phyloP scores from a whole-genome alignment of 2,888 invertebrate species.

The Rhodophaea formosa region DNA sequence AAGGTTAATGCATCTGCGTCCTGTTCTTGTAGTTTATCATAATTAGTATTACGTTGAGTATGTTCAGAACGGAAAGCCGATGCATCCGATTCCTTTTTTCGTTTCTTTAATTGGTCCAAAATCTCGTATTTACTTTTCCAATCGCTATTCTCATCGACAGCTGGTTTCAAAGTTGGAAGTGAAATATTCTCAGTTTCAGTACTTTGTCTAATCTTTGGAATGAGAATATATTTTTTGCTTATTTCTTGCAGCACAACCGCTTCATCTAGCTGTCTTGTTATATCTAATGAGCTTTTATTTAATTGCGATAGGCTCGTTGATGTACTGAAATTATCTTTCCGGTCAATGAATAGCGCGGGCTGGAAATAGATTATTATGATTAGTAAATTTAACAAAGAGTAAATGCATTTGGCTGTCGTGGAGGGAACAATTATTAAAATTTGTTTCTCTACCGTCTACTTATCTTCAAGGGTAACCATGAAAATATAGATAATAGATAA shows the following conservation, averaged over 20 bases:
- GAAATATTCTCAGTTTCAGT: slow-evolving; percentile 29
- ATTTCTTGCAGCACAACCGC: slow-evolving; percentile 55
- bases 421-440: too few species aligned
- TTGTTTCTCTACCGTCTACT: too few species aligned
- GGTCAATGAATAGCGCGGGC: slow-evolving; percentile 23
- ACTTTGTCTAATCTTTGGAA: slow-evolving; percentile 52
- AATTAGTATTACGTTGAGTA: neutral
- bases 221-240: slow-evolving; percentile 67
- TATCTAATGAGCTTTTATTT: slow-evolving; percentile 27
- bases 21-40: neutral
- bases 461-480: too few species aligned
- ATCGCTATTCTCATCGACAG: slow-evolving; percentile 43
- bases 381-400: neutral
- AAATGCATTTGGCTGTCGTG: too few species aligned
- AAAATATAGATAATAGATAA: too few species aligned
- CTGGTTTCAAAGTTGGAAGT: slow-evolving; percentile 27
- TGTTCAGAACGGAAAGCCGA: neutral
- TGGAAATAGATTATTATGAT: slow-evolving; percentile 24
- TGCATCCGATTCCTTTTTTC: slow-evolving; percentile 40
- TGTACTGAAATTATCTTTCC: slow-evolving; percentile 18
- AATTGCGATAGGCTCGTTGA: slow-evolving; percentile 11
- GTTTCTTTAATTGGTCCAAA: slow-evolving; percentile 57
- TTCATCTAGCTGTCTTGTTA: slow-evolving; percentile 40
- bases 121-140: slow-evolving; percentile 75
- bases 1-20: neutral